Conservation (phyloP, 1,140 invertebrate genomes). For the Notospermus geniculatus region DNA sequence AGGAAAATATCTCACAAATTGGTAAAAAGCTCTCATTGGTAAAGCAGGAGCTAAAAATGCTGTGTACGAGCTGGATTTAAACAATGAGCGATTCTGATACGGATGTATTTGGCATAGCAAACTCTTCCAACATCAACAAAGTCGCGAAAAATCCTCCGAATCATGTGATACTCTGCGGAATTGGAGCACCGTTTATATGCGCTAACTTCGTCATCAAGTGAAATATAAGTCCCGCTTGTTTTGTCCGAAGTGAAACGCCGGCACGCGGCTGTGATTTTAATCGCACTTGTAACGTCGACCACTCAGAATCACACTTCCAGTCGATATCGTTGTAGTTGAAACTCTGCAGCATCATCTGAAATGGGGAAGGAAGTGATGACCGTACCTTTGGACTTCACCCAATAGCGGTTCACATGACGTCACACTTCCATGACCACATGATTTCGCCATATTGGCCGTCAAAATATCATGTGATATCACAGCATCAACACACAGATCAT, state of each 20-base stretch:
- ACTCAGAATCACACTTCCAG: slow-evolving; percentile 33
- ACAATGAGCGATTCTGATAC: too few species aligned
- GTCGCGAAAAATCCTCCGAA: background rate
- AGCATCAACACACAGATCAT: too few species aligned
- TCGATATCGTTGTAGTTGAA: slow-evolving; percentile 47
- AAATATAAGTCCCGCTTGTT: slow-evolving; percentile 48
- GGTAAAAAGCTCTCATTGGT: too few species aligned
- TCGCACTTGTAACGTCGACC: slow-evolving; percentile 36
- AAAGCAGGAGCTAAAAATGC: too few species aligned
- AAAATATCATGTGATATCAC: too few species aligned
- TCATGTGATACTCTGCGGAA: background rate
- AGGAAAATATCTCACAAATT: too few species aligned
- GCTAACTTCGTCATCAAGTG: slow-evolving; percentile 46
- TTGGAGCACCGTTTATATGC: slow-evolving; percentile 29
- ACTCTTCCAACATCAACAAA: background rate
- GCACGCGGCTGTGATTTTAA: slow-evolving; percentile 20
- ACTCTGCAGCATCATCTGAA: slow-evolving; percentile 48
- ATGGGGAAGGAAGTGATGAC: slow-evolving; percentile 18
- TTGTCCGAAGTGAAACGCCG: slow-evolving; percentile 35
- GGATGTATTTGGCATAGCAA: too few species aligned
- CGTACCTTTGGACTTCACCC: too few species aligned
- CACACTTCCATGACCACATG: too few species aligned
- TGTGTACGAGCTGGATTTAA: too few species aligned
- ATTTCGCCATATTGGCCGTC: too few species aligned
- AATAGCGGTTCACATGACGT: too few species aligned